Base-by-base conservation (phyloP, 2,888 invertebrate genomes). In the Petrophora chlorosata region DNA sequence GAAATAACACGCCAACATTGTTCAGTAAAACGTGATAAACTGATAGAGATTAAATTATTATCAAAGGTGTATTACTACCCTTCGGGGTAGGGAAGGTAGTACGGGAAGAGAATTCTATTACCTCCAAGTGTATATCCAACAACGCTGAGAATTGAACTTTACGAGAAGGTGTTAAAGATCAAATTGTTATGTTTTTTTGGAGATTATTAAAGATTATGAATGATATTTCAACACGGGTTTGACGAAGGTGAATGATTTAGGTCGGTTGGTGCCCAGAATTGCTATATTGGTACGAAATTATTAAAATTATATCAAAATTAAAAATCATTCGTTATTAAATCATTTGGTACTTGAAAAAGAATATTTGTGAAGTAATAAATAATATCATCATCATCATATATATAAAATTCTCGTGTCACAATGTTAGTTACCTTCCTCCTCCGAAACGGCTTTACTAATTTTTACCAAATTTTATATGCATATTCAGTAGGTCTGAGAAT, bases 31-130 rank as follows among this genome's bases (percentile, higher is more conserved):
- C 49, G 49, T 49, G 49, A 49, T 42, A 49, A 41, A 43, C 49
- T 49, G 49, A 38, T 49, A 43, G 43, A 39, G 43, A 49, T 49
- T 49, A 49, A 43, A 49, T 49, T 49, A 49, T 49, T 42, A 49
- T 49, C 49, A 46, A 51, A 51, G 41, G 45, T 51, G 41, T 51
- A 42, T 32, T 35, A 49, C 45, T 45, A 30, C 44, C 50, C 40
- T 51, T 51, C 40, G 38, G 36, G 38, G 35, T 23, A 49, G 38
- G 39, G 15, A 34, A 13, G 35, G 13, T 36, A 42, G 42, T 38
- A 50, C 43, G 47, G 47, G 47, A 36, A 30, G 41, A 35, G 47
- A 43, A 49, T 49, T 49, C 33, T 49, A 49, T 49, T 49, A 49
- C 43, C 43, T 26, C 17, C 48, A 16, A 35, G 30, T 41, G 38